phyloP scores from a whole-genome alignment of 1,140 invertebrate species.

The Daktulosphaira vitifoliae region DNA sequence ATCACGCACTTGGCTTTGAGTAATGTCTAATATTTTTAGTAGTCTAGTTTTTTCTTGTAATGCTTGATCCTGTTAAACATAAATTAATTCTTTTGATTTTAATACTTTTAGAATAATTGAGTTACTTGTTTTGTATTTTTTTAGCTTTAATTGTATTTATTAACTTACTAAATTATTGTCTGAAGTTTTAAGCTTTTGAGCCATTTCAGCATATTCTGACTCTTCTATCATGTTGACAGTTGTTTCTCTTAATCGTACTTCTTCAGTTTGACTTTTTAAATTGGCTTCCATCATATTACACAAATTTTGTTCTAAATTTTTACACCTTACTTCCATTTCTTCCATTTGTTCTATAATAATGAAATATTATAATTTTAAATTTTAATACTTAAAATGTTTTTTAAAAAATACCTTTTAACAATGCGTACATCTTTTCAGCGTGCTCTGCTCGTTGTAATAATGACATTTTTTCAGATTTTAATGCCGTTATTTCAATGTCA shows the following conservation, averaged over 20 bases:
- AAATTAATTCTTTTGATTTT: neutral
- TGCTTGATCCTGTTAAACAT: slow-evolving; percentile 10
- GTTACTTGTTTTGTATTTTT: too few relatives aligned
- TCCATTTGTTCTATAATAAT: slow-evolving; percentile 35
- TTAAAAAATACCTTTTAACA: slow-evolving; percentile 35
- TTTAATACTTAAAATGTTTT: slow-evolving; percentile 1
- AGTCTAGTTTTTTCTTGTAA: slow-evolving; percentile 8
- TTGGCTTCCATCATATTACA: slow-evolving; percentile 34
- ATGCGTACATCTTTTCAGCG: slow-evolving; percentile 35
- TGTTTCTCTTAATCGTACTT: slow-evolving; percentile 35
- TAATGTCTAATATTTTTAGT: slow-evolving; percentile 35
- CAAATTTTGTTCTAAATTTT: slow-evolving; percentile 36
- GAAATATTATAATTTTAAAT: neutral
- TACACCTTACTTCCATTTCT: slow-evolving; percentile 37
- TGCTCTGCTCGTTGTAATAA: slow-evolving; percentile 31
- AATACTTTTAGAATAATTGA: neutral
- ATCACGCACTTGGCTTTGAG: slow-evolving; percentile 37
- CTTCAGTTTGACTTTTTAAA: slow-evolving; percentile 33
- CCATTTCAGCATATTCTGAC: slow-evolving; percentile 22
- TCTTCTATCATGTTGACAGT: slow-evolving; percentile 35
- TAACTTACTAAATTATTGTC: slow-evolving; percentile 36
- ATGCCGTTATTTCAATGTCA: neutral
- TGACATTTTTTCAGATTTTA: slow-evolving; percentile 15
- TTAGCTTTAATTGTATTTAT: too few relatives aligned
- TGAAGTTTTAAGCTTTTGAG: slow-evolving; percentile 26